A percentile compares a stretch with the other conserved stretches of the same genome.
Evolutionary conservation across 1,140 invertebrate species (phyloP).

Genomic region (Myzus persicae): DNA sequence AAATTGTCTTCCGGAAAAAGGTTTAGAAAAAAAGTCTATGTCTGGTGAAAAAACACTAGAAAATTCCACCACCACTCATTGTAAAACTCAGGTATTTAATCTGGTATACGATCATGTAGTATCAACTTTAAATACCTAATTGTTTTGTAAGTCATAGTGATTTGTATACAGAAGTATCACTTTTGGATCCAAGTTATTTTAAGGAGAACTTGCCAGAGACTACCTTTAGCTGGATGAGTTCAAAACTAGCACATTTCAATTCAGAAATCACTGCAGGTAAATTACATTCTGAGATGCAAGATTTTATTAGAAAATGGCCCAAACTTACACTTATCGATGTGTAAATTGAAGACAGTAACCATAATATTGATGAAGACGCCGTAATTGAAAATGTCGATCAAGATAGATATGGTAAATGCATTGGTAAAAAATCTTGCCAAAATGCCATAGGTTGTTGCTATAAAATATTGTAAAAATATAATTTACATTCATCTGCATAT

Average conservation of each 20-base stretch:
- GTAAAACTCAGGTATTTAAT: neutral
- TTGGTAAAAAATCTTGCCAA: neutral
- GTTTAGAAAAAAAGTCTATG: neutral
- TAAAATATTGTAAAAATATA: neutral
- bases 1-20: neutral
- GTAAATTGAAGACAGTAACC: neutral
- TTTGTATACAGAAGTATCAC: neutral
- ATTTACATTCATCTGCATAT: neutral
- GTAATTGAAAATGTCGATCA: neutral
- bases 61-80: neutral
- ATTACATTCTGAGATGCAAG: neutral
- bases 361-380: neutral
- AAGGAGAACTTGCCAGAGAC: neutral
- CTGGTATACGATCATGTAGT: neutral
- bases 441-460: neutral
- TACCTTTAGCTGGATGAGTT: neutral
- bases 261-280: neutral
- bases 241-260: neutral
- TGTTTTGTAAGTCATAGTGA: neutral
- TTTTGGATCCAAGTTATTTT: neutral
- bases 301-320: slow-evolving; percentile 17
- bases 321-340: neutral
- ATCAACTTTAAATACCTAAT: slow-evolving; percentile 1
- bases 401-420: neutral
- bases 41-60: neutral